These are phyloP conservation scores for Plecotus auritus DNA, from an alignment of 2,113 vertebrate genomes.

Conservation along the genomic window DNA sequence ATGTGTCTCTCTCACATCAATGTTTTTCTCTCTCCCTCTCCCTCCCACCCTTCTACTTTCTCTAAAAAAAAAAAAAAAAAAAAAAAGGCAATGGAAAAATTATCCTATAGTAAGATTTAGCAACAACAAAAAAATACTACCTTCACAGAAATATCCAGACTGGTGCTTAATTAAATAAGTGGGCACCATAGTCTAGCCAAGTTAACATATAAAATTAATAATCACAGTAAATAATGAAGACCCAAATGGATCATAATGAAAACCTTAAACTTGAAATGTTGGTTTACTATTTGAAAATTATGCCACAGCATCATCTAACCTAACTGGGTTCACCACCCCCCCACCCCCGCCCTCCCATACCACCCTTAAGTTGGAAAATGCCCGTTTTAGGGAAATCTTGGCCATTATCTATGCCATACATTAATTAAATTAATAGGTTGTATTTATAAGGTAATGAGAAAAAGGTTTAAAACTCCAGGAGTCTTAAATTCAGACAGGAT, in stretches of 20 bases:
- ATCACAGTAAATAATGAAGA: neutral
- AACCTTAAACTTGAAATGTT: neutral
- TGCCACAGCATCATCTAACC: neutral
- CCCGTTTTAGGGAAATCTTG: neutral
- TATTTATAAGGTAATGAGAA: neutral
- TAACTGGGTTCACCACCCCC: neutral
- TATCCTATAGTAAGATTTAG: too few species aligned
- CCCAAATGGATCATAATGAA: neutral
- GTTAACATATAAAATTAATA: neutral
- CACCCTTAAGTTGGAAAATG: neutral
- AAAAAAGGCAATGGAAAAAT: too few species aligned
- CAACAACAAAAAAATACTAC: too few species aligned
- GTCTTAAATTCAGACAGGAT: neutral
- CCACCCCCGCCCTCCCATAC: rapidly evolving
- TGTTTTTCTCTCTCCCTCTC: too few species aligned
- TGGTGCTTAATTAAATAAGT: neutral
- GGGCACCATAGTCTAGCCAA: neutral
- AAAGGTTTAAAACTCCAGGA: neutral
- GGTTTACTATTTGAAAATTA: neutral
- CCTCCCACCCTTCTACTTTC: too few species aligned
- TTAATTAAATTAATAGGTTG: neutral
- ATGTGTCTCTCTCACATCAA: too few species aligned
- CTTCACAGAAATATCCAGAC: neutral
- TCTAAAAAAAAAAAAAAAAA: too few species aligned
- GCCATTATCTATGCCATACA: neutral